Evolutionary conservation across 2,113 vertebrate genomes (phyloP).

Genomic region (Abramis brama): DNA sequence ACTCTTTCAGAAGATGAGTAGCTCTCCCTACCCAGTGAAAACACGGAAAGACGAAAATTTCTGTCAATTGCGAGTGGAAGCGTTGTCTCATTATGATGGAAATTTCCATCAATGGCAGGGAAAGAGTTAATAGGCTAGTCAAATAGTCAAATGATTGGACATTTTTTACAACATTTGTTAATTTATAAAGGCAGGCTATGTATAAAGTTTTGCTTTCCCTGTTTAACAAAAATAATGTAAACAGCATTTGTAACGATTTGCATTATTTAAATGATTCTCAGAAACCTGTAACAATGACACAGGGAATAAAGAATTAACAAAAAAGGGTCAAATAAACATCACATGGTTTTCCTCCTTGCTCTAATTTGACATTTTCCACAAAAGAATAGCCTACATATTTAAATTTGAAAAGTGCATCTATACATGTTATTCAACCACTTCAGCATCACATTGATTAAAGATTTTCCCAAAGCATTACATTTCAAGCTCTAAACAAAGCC

Average conservation of each 20-base stretch:
- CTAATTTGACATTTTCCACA: neutral
- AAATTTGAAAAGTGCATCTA: neutral
- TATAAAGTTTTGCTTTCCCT: neutral
- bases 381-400: neutral
- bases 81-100: no score
- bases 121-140: no score
- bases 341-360: neutral
- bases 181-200: neutral
- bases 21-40: no score
- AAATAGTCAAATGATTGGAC: neutral
- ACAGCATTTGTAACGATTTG: neutral
- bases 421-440: neutral
- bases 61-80: no score
- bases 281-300: neutral
- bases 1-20: no score
- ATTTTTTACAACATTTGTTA: neutral
- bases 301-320: neutral
- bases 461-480: slow-evolving; percentile 5
- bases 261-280: neutral
- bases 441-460: neutral
- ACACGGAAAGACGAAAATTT: no score
- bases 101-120: no score
- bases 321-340: neutral
- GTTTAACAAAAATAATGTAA: neutral
- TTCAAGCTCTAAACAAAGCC: slow-evolving; percentile 4